A percentile compares a stretch with the other conserved stretches of the same genome.
These are phyloP conservation scores for Heterodera schachtii DNA, from an alignment of 1,140 invertebrate genomes.

Conservation along the genomic window DNA sequence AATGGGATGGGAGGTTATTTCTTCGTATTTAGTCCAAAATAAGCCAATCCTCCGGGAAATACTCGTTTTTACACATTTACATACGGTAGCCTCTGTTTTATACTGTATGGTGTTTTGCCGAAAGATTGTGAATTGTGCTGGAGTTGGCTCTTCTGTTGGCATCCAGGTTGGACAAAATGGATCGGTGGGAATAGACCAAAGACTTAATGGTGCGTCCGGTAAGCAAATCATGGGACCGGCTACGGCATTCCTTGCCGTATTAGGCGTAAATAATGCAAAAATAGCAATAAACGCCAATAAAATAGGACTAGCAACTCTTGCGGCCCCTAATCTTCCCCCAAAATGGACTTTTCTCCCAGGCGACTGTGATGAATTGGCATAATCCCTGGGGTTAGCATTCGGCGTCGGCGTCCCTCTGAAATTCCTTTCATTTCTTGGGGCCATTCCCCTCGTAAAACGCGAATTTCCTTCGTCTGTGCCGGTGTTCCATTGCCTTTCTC, in stretches of 20 bases:
- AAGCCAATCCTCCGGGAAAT: no score
- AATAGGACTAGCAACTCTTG: constrained; percentile 1
- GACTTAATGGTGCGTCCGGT: neutral
- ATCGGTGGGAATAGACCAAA: constrained; percentile 4
- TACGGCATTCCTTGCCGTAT: neutral
- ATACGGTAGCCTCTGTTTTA: no score
- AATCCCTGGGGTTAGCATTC: neutral
- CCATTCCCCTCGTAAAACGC: neutral
- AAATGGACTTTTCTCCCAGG: neutral
- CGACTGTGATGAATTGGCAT: no score
- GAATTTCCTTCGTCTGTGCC: neutral
- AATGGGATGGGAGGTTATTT: no score
- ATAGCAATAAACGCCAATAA: neutral
- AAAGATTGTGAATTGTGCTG: neutral
- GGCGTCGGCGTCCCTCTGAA: neutral
- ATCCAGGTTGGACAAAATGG: constrained; percentile 6
- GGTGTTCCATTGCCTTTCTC: neutral
- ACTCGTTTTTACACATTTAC: no score
- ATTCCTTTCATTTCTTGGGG: neutral
- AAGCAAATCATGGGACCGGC: constrained; percentile 11
- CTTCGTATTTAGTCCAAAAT: no score
- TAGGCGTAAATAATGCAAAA: neutral
- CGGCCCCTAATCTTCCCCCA: neutral
- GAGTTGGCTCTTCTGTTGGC: neutral
- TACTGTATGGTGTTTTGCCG: no score